These are phyloP conservation scores for Mus pahari DNA, from an alignment of 2,113 vertebrate genomes.

Conservation along the genomic window DNA sequence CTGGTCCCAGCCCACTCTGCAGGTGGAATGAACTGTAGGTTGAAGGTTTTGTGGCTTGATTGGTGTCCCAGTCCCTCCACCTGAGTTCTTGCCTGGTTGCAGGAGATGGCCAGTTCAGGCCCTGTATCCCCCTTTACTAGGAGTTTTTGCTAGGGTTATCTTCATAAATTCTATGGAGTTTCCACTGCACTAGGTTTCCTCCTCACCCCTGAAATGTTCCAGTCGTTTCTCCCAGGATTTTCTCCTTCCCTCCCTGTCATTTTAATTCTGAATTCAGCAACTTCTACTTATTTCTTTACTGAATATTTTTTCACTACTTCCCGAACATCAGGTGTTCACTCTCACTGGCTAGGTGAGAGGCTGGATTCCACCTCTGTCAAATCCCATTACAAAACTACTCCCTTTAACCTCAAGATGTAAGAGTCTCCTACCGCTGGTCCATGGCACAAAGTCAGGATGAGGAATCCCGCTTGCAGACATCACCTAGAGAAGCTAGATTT, in stretches of 20 bases:
- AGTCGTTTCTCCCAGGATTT: not conserved
- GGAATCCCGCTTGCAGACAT: not conserved
- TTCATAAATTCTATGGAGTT: not conserved
- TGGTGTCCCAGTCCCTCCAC: not conserved
- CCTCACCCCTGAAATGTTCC: not conserved
- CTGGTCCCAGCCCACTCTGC: not conserved
- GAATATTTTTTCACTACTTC: not conserved
- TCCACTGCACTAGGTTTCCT: not conserved
- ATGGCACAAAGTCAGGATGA: no score
- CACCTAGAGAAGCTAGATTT: not conserved
- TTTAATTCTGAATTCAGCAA: conserved; percentile 31
- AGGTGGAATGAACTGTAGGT: not conserved
- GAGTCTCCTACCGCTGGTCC: not conserved
- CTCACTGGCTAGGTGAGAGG: not conserved
- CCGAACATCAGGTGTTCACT: not conserved
- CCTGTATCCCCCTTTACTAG: not conserved
- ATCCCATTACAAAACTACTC: not conserved
- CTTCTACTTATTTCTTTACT: not conserved
- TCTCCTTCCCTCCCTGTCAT: not conserved
- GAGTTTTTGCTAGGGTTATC: not conserved
- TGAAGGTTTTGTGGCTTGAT: not conserved
- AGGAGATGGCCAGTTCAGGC: no score
- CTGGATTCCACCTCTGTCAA: not conserved
- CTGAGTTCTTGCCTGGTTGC: no score
- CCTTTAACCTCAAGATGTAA: not conserved